Base-by-base conservation (phyloP, 2,888 invertebrate species). In the Sipha maydis region DNA sequence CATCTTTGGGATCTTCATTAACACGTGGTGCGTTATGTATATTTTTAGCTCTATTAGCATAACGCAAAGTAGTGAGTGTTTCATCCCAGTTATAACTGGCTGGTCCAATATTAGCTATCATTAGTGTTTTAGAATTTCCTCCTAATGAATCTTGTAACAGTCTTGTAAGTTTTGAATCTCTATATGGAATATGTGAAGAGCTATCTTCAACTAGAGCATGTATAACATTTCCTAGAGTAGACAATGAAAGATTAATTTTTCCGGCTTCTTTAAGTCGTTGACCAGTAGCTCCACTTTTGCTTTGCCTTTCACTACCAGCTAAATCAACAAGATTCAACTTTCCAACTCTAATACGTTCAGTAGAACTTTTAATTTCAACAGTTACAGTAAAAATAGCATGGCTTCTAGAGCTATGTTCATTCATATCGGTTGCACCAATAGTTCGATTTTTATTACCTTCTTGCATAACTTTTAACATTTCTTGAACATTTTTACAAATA, bases 1-100 rank as follows among this genome's bases (percentile, higher is more conserved):
- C 99, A 92, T 99, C 99, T 92, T 99, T 99, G 69, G 99, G 99
- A 94, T 99, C 99, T 92, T 99, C 99, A 93, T 99, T 99, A 91
- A 99, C 97, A 90, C 97, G 95, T 34, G 99, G 99, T 92, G 98
- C 97, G 93, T 99, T 99, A 94, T 99, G 98, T 91, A 99, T 99
- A 90, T 98, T 98, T 93, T 99, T 99, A 25, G 99, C 99, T 78
- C 99, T 94, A 92, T 97, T 98, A 4, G 99, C 98, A 92, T 99
- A 99, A 56, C 98, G 94, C 90, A 99, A 93, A n/a, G 99, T 99
- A 61, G 98, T 98, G 90, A 99, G 93, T 4, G 98, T 98, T 93
- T 99, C 99, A 91, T 99, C 99, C 93, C 97, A 99, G 93, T 99
- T 99, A 93, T 97, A 98, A 90, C 96, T 96, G 34, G 99, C 99